Conservation (phyloP, 2,888 invertebrate genomes). For the Ormyrus thymus region DNA sequence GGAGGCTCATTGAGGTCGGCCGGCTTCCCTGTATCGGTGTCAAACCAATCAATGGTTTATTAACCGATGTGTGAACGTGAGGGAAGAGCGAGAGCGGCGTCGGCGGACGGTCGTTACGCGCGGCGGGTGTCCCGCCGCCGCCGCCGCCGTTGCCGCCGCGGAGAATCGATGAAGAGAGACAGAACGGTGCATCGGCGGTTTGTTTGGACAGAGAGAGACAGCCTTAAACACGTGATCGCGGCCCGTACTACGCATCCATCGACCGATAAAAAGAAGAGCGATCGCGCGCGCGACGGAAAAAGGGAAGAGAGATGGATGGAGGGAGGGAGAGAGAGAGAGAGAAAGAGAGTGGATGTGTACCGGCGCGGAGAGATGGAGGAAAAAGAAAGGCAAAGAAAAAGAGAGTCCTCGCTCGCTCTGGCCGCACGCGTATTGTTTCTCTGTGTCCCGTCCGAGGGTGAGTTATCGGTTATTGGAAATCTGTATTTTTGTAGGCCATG, state of each 20-base stretch:
- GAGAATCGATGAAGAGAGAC: constrained; percentile 50
- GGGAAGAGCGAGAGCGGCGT: constrained; percentile 54
- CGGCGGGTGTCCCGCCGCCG: background rate
- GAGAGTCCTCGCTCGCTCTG: constrained; percentile 32
- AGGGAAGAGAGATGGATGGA: constrained; percentile 3
- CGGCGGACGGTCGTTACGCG: constrained; percentile 49
- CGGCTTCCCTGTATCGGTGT: constrained; percentile 68
- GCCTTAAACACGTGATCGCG: constrained; percentile 66
- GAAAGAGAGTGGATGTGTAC: background rate
- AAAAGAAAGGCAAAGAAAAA: constrained; percentile 26
- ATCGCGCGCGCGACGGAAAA: constrained; percentile 24
- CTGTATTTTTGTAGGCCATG: constrained; percentile 73
- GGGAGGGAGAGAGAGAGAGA: background rate
- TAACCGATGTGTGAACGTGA: constrained; percentile 69
- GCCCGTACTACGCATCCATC: constrained; percentile 61
- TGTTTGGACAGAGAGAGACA: constrained; percentile 61
- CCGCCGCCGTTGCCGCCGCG: background rate
- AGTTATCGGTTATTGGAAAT: constrained; percentile 73
- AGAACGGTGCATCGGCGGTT: constrained; percentile 47
- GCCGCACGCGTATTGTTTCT: constrained; percentile 56
- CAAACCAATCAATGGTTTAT: constrained; percentile 74
- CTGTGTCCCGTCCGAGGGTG: constrained; percentile 46
- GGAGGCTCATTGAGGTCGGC: constrained; percentile 66
- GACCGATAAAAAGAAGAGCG: constrained; percentile 55
- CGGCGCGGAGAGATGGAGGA: background rate